Conservation (phyloP, 2,797 vertebrate genomes). For the Adelosebastes latens region DNA sequence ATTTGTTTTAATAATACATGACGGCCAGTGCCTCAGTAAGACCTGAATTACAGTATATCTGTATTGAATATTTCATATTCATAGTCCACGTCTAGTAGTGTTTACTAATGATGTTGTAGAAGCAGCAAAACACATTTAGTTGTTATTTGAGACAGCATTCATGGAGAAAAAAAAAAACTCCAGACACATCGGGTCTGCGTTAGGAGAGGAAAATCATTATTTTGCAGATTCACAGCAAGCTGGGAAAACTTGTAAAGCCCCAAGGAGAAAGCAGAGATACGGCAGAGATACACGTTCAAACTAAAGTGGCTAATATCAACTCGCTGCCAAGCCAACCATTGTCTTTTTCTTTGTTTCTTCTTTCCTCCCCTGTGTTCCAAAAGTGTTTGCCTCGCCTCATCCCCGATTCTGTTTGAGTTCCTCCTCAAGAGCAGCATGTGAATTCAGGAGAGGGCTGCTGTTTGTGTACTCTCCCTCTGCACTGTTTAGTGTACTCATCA, state of each 20-base stretch:
- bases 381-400: constrained; percentile 57
- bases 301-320: constrained; percentile 39
- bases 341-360: constrained; percentile 36
- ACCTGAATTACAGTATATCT: neutral
- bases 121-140: constrained; percentile 25
- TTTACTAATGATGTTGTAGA: constrained; percentile 25
- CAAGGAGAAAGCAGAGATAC: constrained; percentile 3
- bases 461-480: constrained; percentile 41
- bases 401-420: constrained; percentile 54
- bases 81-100: neutral
- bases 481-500: constrained; percentile 38
- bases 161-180: neutral
- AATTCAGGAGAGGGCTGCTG: constrained; percentile 53
- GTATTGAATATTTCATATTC: constrained; percentile 18
- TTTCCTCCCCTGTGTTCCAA: constrained; percentile 13
- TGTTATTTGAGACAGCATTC: constrained; percentile 15
- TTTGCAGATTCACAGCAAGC: constrained; percentile 26
- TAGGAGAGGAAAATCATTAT: constrained; percentile 20
- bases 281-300: constrained; percentile 17
- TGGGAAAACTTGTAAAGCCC: constrained; percentile 18
- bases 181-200: neutral
- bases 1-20: neutral
- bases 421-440: constrained; percentile 39
- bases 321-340: constrained; percentile 18
- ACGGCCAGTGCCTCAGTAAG: neutral